Base-by-base conservation (phyloP, 2,888 invertebrate genomes). In the Auanema sp. region DNA sequence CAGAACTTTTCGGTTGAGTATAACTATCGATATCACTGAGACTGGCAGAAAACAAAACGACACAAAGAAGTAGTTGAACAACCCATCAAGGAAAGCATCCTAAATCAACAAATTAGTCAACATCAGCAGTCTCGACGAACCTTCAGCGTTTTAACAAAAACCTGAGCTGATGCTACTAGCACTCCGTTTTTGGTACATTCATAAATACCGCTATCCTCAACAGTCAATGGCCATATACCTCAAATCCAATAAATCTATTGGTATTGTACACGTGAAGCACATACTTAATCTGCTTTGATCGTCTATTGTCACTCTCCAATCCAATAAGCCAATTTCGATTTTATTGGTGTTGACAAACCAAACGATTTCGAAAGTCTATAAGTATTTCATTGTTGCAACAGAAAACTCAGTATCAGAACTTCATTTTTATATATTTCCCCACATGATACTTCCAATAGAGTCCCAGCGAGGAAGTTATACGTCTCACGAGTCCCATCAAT, bases 271-370 rank as follows among this genome's bases (percentile, higher is more conserved):
- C n/a, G 24, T 14, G 6, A 16, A 52, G 23, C 21, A 33, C 55
- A 18, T n/a, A 55, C 44, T 58, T 47, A 58, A 50, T 23, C 43
- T 40, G 42, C 53, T 49, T 23, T 60, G 51, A 16, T 60, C 59
- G 40, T 50, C 59, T 41, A 68, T 44, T 5, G 68, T 58, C 16
- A 71, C 61, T 57, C 71, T 58, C 68, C 68, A 68, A 55, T 71
- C 68, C 55, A 68, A 60, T 59, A 68, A 63, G 40, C 66, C 64
- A 1, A 64, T 53, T 47, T 68, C 58, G 21, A 71, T 62, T 23
- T 51, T 42, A 52, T 60, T 62, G 24, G 66, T 64, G 42, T 71
- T 71, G 11, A 68, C 68, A 41, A 58, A 71, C 71, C 71, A 71
- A 16, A 64, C 61, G 21, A 71, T 42, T 12, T 58, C 52, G 25